A percentile compares a stretch with the other conserved stretches of the same genome.
These are phyloP conservation scores for Timandra comae DNA, from an alignment of 2,888 invertebrate genomes.

Conservation along the genomic window DNA sequence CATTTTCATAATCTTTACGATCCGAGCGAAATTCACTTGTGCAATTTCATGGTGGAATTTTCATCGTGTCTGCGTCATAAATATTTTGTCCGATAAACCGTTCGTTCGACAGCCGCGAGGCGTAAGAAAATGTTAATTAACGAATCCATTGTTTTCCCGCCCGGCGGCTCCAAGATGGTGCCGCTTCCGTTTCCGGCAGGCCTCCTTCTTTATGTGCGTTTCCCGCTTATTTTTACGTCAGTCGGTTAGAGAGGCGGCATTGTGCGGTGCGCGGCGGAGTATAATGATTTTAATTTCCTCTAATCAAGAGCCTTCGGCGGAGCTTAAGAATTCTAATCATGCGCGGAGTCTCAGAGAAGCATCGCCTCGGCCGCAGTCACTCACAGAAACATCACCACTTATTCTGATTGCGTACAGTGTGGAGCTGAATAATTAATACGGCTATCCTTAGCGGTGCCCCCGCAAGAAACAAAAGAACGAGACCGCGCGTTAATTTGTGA, in stretches of 20 bases:
- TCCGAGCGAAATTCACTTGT: constrained; percentile 43
- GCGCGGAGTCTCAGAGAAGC: constrained; percentile 29
- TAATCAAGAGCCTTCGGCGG: constrained; percentile 75
- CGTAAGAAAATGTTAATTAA: constrained; percentile 88
- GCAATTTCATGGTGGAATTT: constrained; percentile 66
- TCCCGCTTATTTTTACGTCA: constrained; percentile 72
- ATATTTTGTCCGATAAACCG: constrained; percentile 77
- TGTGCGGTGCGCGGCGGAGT: constrained; percentile 62
- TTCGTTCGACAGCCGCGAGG: constrained; percentile 77
- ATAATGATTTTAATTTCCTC: constrained; percentile 78
- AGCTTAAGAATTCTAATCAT: constrained; percentile 77
- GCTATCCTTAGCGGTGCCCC: constrained; percentile 61
- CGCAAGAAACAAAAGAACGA: constrained; percentile 59
- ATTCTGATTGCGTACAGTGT: constrained; percentile 76
- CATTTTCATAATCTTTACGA: constrained; percentile 41
- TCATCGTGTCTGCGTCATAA: constrained; percentile 68
- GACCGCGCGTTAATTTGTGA: constrained; percentile 57
- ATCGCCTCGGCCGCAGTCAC: constrained; percentile 24
- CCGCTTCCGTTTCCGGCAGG: constrained; percentile 74
- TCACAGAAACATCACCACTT: constrained; percentile 77
- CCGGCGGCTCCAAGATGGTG: constrained; percentile 78
- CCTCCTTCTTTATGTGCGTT: constrained; percentile 73
- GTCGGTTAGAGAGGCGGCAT: constrained; percentile 55
- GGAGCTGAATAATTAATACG: constrained; percentile 75
- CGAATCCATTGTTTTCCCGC: constrained; percentile 84